Evolutionary conservation across 2,113 vertebrate species (phyloP).

Genomic region (Hucho hucho): DNA sequence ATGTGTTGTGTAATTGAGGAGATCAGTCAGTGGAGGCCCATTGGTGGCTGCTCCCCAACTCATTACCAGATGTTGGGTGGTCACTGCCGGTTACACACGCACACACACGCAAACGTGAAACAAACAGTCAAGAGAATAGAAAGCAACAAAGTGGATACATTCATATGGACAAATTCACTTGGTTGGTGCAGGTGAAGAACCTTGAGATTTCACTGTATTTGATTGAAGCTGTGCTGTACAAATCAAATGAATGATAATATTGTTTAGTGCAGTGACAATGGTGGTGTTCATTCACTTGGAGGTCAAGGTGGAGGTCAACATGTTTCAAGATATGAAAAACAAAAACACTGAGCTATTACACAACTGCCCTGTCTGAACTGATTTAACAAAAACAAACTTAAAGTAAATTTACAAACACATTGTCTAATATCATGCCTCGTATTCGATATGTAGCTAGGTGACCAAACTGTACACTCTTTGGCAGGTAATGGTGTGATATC

Average conservation of each 20-base stretch:
- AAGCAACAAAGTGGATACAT: slow-evolving; percentile 39
- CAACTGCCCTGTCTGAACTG: slow-evolving; percentile 13
- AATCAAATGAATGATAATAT: slow-evolving; percentile 1
- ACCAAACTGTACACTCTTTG: slow-evolving; percentile 3
- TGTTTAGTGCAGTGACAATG: neutral
- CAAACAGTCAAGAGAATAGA: slow-evolving; percentile 1
- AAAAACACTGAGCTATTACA: slow-evolving; percentile 17
- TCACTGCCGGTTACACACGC: slow-evolving; percentile 38
- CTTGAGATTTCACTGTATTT: no score
- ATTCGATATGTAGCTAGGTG: slow-evolving; percentile 15
- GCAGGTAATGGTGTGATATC: slow-evolving; percentile 9
- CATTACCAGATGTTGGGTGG: slow-evolving; percentile 62
- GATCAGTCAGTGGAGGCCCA: slow-evolving; percentile 21
- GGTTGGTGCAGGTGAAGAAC: slow-evolving; percentile 1
- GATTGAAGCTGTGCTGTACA: no score
- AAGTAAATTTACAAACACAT: slow-evolving; percentile 38
- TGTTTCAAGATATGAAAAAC: neutral
- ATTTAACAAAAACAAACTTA: slow-evolving; percentile 28
- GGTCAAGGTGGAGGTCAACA: slow-evolving; percentile 10
- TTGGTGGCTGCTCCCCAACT: slow-evolving; percentile 43
- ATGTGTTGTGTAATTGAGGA: slow-evolving; percentile 55
- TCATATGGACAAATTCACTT: slow-evolving; percentile 54
- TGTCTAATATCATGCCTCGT: neutral
- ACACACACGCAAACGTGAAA: slow-evolving; percentile 3
- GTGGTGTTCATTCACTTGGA: slow-evolving; percentile 21